Conservation (phyloP, 2,113 vertebrate genomes). For the Chiloscyllium plagiosum region DNA sequence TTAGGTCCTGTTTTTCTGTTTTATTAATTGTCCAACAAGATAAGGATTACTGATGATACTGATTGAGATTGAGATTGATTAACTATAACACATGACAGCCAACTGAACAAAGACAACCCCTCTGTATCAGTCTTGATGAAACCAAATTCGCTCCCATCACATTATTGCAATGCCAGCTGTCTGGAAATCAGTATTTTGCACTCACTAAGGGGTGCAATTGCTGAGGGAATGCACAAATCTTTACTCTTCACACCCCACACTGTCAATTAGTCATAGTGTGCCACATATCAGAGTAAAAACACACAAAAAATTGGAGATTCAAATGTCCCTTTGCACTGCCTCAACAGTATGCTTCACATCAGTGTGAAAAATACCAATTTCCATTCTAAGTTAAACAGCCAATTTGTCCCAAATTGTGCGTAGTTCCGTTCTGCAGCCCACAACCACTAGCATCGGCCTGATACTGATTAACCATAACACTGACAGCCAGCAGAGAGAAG, state of each 20-base stretch:
- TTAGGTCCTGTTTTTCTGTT: not conserved
- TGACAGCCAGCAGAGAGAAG: not conserved
- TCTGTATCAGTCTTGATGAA: no score
- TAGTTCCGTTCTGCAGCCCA: not conserved
- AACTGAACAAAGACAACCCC: no score
- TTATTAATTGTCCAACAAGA: no score
- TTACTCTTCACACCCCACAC: no score
- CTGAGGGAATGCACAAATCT: not conserved
- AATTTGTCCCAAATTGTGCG: conserved; percentile 1
- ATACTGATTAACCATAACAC: not conserved
- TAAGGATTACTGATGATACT: no score
- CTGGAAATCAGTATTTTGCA: not conserved
- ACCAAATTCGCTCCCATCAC: no score
- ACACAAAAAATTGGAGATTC: not conserved
- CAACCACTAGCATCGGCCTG: not conserved
- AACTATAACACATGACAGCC: no score
- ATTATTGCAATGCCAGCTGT: no score
- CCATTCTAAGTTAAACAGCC: not conserved
- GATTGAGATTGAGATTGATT: no score
- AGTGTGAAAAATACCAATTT: conserved; percentile 2
- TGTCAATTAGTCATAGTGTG: not conserved
- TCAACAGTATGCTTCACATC: not conserved
- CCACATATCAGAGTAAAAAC: not conserved
- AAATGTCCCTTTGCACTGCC: not conserved
- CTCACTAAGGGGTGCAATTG: not conserved